phyloP scores from a whole-genome alignment of 2,888 invertebrate species.

The Phyto melanocephala region DNA sequence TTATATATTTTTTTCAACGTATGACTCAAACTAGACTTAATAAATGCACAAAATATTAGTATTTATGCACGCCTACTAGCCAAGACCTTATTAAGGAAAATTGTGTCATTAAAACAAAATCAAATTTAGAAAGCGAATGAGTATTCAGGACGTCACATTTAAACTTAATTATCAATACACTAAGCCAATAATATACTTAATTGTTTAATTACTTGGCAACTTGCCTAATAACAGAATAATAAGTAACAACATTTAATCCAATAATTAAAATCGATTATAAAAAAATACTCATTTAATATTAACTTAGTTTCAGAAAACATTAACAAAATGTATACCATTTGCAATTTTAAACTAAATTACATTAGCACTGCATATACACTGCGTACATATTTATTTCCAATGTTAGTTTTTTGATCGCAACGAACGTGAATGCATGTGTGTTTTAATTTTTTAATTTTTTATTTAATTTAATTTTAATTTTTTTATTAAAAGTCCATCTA shows the following conservation, averaged over 20 bases:
- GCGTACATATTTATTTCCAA: neutral
- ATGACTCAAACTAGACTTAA: no score
- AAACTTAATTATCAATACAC: neutral
- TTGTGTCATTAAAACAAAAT: constrained; percentile 27
- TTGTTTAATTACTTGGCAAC: constrained; percentile 21
- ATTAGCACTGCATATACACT: neutral
- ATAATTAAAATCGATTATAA: constrained; percentile 7
- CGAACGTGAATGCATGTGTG: no score
- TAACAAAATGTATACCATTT: neutral
- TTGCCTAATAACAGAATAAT: constrained; percentile 49
- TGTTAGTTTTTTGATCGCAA: neutral
- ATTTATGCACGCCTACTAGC: no score
- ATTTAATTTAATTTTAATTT: no score
- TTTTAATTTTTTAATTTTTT: no score
- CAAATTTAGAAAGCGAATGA: constrained; percentile 6
- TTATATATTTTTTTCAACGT: no score
- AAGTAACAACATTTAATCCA: constrained; percentile 18
- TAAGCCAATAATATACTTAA: neutral
- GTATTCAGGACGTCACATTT: constrained; percentile 6
- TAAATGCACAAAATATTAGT: no score
- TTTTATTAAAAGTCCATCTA: no score
- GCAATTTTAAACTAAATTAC: neutral
- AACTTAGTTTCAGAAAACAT: neutral
- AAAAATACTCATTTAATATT: constrained; percentile 16
- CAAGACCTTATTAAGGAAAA: constrained; percentile 18